phyloP scores from a whole-genome alignment of 2,888 invertebrate genomes.

The Labia minor region DNA sequence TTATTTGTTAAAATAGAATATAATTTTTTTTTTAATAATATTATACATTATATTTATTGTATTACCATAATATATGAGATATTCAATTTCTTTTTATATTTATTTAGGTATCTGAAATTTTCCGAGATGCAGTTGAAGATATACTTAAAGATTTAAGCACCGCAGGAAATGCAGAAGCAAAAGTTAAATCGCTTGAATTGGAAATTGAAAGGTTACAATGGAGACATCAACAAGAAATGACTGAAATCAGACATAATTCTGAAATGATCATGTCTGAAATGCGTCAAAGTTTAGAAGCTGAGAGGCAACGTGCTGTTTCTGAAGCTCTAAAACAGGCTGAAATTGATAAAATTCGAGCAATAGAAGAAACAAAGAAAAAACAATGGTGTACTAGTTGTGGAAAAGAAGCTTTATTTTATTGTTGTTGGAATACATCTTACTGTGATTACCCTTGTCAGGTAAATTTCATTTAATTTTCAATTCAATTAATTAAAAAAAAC shows the following conservation, averaged over 20 bases:
- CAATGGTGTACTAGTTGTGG: background rate
- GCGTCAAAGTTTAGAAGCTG: background rate
- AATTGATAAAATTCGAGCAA: background rate
- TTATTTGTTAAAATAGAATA: too few species aligned
- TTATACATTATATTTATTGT: too few species aligned
- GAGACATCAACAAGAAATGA: background rate
- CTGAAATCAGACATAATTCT: background rate
- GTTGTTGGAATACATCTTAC: slow-evolving; percentile 13
- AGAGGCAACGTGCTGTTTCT: background rate
- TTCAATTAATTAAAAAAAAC: too few species aligned
- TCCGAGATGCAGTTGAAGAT: slow-evolving; percentile 58
- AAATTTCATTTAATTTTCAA: background rate
- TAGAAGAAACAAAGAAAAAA: slow-evolving; percentile 13
- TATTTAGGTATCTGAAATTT: slow-evolving; percentile 33
- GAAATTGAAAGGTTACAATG: background rate
- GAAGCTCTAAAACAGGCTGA: background rate
- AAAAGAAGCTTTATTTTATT: background rate
- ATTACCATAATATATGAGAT: too few species aligned
- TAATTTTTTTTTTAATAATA: too few species aligned
- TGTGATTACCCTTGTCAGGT: background rate
- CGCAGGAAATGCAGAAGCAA: background rate
- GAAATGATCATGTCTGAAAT: background rate
- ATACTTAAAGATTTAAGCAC: slow-evolving; percentile 38
- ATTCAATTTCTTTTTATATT: too few species aligned
- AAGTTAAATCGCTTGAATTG: background rate